These are phyloP conservation scores for Agrotis ipsilon DNA, from an alignment of 2,888 invertebrate species.

Conservation along the genomic window DNA sequence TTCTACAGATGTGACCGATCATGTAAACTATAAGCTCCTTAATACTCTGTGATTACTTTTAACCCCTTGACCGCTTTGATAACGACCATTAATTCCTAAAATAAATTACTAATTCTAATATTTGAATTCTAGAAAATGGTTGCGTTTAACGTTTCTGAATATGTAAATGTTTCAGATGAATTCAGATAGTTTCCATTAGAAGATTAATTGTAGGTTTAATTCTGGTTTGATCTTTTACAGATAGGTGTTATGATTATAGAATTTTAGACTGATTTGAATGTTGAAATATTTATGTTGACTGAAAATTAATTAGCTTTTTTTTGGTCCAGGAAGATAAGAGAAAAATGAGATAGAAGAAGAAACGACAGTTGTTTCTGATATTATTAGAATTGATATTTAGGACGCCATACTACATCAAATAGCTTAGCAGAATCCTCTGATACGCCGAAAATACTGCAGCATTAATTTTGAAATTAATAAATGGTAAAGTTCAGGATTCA, in stretches of 20 bases:
- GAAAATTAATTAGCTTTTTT: too few species aligned
- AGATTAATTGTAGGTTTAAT: slow-evolving; percentile 37
- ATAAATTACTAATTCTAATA: slow-evolving; percentile 48
- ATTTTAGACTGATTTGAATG: background rate
- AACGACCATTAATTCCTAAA: slow-evolving; percentile 50
- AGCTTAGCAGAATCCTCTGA: too few species aligned
- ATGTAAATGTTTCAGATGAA: slow-evolving; percentile 55
- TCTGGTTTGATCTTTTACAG: background rate
- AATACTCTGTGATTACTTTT: slow-evolving; percentile 13
- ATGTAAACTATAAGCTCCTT: slow-evolving; percentile 23
- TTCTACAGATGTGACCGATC: too few species aligned
- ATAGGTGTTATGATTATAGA: slow-evolving; percentile 1
- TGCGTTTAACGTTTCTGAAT: slow-evolving; percentile 36
- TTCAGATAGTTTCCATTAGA: slow-evolving; percentile 40
- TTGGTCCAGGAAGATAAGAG: too few species aligned
- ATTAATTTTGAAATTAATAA: too few species aligned
- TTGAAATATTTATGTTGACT: background rate
- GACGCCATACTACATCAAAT: too few species aligned
- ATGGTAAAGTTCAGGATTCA: too few species aligned
- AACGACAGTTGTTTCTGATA: too few species aligned
- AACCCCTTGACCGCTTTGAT: slow-evolving; percentile 28
- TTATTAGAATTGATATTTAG: too few species aligned
- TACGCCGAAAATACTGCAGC: too few species aligned
- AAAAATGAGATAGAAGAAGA: too few species aligned
- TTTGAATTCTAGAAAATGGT: slow-evolving; percentile 38